These are phyloP conservation scores for Esox masquinongy DNA, from an alignment of 2,797 vertebrate species.

Conservation along the genomic window DNA sequence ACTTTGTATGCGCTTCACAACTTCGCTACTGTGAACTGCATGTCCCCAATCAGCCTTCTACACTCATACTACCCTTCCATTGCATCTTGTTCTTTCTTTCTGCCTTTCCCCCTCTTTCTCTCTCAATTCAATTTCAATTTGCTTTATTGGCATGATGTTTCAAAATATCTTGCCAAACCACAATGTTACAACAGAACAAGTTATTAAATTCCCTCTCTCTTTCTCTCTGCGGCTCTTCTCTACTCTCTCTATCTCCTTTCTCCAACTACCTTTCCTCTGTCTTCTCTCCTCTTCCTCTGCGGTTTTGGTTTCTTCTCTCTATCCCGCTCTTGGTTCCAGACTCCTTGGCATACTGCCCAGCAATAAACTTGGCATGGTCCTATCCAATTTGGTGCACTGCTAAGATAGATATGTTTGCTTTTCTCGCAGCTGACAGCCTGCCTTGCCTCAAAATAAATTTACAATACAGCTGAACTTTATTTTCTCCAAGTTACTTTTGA, in stretches of 20 bases:
- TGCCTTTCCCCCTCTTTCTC: not conserved
- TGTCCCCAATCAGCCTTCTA: not conserved
- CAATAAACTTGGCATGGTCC: constrained; percentile 68
- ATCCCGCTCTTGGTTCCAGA: constrained; percentile 25
- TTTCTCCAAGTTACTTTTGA: constrained; percentile 50
- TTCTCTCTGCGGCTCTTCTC: no score
- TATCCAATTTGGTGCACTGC: constrained; percentile 71
- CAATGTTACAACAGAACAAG: no score
- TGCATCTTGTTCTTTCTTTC: not conserved
- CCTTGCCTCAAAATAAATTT: constrained; percentile 67
- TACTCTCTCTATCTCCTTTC: not conserved
- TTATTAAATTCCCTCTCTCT: no score
- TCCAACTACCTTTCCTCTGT: not conserved
- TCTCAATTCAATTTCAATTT: no score
- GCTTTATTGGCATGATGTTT: no score
- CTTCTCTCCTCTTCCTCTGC: not conserved
- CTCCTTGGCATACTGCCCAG: constrained; percentile 60
- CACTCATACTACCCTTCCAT: not conserved
- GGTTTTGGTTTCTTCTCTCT: constrained; percentile 9
- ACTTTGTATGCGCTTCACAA: not conserved
- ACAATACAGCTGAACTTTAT: constrained; percentile 61
- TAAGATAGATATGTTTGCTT: constrained; percentile 77
- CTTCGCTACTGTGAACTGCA: not conserved
- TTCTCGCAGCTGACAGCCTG: constrained; percentile 64
- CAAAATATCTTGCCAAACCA: no score